Base-by-base conservation (phyloP, 2,797 vertebrate species). In the Lophius americanus region DNA sequence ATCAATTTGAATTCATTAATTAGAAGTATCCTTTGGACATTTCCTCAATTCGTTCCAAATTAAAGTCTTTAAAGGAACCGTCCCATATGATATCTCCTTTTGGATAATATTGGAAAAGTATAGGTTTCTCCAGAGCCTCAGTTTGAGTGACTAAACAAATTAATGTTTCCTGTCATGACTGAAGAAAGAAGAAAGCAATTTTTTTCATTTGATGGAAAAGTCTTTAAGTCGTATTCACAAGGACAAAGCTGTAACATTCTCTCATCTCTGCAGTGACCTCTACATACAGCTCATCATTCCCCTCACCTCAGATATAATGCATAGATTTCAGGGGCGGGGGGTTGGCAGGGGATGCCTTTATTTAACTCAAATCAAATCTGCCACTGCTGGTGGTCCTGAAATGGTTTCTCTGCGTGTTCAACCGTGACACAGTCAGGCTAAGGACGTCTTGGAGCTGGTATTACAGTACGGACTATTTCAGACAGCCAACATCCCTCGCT, bases 401-500 rank as follows among this genome's bases (percentile, higher is more conserved):
- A 70, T 7, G 42, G 53, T 65, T 41, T 13, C 38, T 1, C 3
- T 1, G 2, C 39, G 38, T 54, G 39, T 58, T 38, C 61, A 51
- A 61, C 73, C 76, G 81, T 62, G 67, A 66, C 52, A 42, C 53
- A 62, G 55, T n/a, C 43, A 0, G 47, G 23, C 23, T 1, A 0
- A 67, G 54, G 62, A 32, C 23, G 23, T 23, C 23, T 23, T 23
- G 23, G 23, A 23, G 23, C 23, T 23, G 23, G 23, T 2, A 23
- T 23, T 23, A 23, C 33, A 1, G 12, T 1, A 0, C 8, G 57
- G 13, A 64, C 41, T 9, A 9, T 42, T 42, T 64, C 50, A 43
- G 62, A 50, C 57, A 47, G 53, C 49, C 50, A 75, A 56, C 57
- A 3, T 33, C 33, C 60, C 55, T 75, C 54, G 70, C 70, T 73